Percentiles rank a stretch among this genome's conserved stretches.
Evolutionary conservation across 2,113 vertebrate species (phyloP).

Genomic region (Carlito syrichta): DNA sequence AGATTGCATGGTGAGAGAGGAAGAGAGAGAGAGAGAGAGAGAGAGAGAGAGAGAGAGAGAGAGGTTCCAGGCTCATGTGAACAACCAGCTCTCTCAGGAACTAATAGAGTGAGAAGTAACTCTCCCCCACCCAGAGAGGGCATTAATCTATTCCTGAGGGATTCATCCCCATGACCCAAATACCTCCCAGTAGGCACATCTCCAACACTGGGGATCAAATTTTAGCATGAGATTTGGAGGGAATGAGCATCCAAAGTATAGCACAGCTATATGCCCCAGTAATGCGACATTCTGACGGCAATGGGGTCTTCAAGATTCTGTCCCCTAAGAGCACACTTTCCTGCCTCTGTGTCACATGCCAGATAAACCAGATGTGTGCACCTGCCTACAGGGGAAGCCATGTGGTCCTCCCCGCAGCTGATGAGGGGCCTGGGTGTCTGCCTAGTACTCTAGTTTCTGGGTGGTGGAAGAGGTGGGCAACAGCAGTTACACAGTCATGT

Average conservation of each 20-base stretch:
- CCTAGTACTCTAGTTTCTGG: background rate
- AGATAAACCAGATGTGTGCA: background rate
- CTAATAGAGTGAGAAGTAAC: background rate
- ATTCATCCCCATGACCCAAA: background rate
- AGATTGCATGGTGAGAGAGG: background rate
- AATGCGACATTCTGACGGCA: background rate
- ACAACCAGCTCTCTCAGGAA: background rate
- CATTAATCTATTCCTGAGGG: background rate
- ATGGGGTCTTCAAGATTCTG: background rate
- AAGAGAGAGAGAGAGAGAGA: background rate
- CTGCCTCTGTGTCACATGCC: too few relatives aligned
- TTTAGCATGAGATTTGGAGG: background rate
- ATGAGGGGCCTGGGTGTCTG: background rate
- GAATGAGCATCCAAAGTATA: background rate
- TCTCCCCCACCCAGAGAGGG: background rate
- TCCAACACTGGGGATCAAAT: background rate
- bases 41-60: background rate
- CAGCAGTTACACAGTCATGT: accelerated
- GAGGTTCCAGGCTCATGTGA: background rate
- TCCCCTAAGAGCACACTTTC: background rate
- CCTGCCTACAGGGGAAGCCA: background rate
- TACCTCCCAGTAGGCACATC: background rate
- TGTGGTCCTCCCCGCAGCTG: background rate
- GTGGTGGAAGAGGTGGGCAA: background rate
- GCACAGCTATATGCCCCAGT: background rate